Conservation (phyloP, 92 coral and sea anemone genomes). For the Siderastrea radians region DNA sequence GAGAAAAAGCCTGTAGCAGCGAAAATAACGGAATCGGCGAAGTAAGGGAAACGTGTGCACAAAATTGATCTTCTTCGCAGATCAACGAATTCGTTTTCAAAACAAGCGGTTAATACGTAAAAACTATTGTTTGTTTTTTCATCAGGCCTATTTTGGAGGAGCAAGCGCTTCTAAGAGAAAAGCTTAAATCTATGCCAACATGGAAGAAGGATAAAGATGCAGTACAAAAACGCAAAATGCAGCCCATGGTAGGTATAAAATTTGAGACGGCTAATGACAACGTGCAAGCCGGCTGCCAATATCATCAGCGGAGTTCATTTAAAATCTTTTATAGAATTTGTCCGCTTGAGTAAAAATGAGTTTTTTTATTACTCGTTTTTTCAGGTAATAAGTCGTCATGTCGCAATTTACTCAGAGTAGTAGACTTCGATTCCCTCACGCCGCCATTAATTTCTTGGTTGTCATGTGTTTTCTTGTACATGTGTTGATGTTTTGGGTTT, state of each 20-base stretch:
- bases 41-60: slow-evolving; percentile 59
- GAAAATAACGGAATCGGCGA: slow-evolving; percentile 93
- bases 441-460: background rate
- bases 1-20: slow-evolving; percentile 85
- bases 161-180: slow-evolving; percentile 94
- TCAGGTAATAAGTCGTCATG: too few relatives aligned
- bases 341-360: too few relatives aligned
- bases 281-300: background rate
- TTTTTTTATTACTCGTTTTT: too few relatives aligned
- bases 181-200: slow-evolving; percentile 78
- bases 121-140: slow-evolving; percentile 22
- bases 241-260: slow-evolving; percentile 82
- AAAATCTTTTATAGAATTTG: too few relatives aligned
- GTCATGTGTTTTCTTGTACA: background rate
- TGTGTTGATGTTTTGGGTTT: slow-evolving; percentile 2
- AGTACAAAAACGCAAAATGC: slow-evolving; percentile 78
- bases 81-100: slow-evolving; percentile 8
- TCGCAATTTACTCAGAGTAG: background rate
- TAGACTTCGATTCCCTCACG: background rate
- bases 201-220: slow-evolving; percentile 92
- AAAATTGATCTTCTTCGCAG: background rate
- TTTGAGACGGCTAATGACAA: background rate
- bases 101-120: background rate
- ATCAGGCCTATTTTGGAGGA: slow-evolving; percentile 95
- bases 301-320: background rate